Base-by-base conservation (phyloP, 1,140 invertebrate genomes). In the Drosophila nebulosa region DNA sequence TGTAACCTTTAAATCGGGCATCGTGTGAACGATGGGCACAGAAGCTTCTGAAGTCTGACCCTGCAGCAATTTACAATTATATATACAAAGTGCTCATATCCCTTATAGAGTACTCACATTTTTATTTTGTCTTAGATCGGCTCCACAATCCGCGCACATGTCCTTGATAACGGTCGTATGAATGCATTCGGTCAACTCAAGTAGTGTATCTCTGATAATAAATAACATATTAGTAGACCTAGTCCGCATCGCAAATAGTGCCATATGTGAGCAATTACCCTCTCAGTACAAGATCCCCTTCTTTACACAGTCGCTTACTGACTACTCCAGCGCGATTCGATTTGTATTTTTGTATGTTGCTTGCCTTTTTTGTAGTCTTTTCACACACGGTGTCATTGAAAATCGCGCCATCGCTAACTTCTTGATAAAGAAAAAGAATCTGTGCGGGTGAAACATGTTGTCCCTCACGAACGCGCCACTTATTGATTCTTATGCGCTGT, bases 141-240 rank as follows among this genome's bases (percentile, higher is more conserved):
- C 95, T 16, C 99, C 99, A 93, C 99, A 99, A 91, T 98, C 97
- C 36, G 97, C 98, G 93, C 99, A 99, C 94, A 99, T 96, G 92
- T 99, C 98, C 92, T 98, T 99, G 94, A 99, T 98, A 21, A 99
- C 96, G 10, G 97, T 98, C 18, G 97, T 95, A 94, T 99, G 98
- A 50, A 93, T 94, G 93, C 98, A 99, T 92, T 94, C 94, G 92
- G 95, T 95, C 74, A 96, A 89, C 76, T 94, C 89, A 70, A 86
- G 76, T 64, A 92, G 75, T 52, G 90, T 70, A 77, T 79, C 74
- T 55, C 88, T 89, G 36, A 64, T 18, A 46, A 46, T 14, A 0
- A 5, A 5, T 14, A 14, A 39, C 14, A 39, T 12, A 3, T 39
- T 16, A 18, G 14, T 18, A 7, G 1, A 7, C 36, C 5, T 42